A percentile compares a stretch with the other conserved stretches of the same genome.
Conservation (phyloP, 2,888 invertebrate genomes). For the Clunio marinus region DNA sequence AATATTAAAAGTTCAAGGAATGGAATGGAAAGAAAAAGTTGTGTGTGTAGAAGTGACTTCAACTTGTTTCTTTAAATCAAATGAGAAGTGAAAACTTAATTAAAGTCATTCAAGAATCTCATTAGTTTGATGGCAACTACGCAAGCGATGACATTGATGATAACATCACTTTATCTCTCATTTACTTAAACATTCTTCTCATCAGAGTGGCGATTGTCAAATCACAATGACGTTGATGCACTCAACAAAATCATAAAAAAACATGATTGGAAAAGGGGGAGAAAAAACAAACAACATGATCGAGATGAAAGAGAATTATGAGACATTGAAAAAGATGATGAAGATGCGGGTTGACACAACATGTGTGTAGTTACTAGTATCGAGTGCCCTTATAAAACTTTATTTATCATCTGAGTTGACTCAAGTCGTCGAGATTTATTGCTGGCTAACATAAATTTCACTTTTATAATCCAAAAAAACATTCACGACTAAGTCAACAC, state of each 20-base stretch:
- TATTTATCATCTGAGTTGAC: no score
- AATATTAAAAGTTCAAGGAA: no score
- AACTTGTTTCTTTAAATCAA: no score
- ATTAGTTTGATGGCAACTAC: no score
- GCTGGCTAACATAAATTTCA: background rate
- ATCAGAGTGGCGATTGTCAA: background rate
- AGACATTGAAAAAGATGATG: conserved; percentile 1
- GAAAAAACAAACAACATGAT: background rate
- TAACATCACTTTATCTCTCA: background rate
- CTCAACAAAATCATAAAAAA: no score
- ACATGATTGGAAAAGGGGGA: conserved; percentile 12
- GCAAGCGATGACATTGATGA: background rate
- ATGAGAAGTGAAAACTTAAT: background rate
- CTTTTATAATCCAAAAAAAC: background rate
- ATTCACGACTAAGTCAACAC: background rate
- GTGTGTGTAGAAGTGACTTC: no score
- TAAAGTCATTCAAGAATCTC: background rate
- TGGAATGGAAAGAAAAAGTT: no score
- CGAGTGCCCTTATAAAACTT: no score
- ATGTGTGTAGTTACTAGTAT: background rate
- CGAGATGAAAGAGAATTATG: background rate
- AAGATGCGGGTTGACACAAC: conserved; percentile 22
- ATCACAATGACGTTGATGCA: no score
- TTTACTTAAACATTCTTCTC: no score
- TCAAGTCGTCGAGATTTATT: background rate